phyloP scores from a whole-genome alignment of 2,797 vertebrate species.

The Enteromius argenteus region DNA sequence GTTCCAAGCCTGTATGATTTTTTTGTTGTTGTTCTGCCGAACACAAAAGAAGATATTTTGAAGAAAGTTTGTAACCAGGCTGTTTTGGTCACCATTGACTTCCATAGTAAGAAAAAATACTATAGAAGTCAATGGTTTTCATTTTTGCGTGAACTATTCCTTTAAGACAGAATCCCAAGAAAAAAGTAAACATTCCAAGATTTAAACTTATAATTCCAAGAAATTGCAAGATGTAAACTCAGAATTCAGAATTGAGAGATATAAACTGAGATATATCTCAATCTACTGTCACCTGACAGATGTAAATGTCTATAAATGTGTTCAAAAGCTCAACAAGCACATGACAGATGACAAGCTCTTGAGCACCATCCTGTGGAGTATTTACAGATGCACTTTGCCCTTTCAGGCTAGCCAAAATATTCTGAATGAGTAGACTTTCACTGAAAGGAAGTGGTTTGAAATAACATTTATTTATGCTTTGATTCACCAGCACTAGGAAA shows the following conservation, averaged over 20 bases:
- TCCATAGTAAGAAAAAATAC: too few relatives aligned
- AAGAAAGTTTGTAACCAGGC: too few relatives aligned
- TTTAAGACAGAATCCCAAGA: background rate
- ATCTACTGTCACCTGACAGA: background rate
- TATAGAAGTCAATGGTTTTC: too few relatives aligned
- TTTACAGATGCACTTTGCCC: slow-evolving; percentile 13
- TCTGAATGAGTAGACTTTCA: background rate
- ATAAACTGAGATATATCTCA: background rate
- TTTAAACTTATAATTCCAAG: background rate
- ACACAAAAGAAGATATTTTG: too few relatives aligned
- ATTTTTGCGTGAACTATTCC: too few relatives aligned
- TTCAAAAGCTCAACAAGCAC: background rate
- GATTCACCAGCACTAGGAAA: slow-evolving; percentile 1
- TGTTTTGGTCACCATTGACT: too few relatives aligned
- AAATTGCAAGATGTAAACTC: background rate
- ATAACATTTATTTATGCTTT: slow-evolving; percentile 32
- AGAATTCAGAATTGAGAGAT: background rate
- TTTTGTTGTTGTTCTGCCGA: too few relatives aligned
- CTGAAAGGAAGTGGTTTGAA: slow-evolving; percentile 26
- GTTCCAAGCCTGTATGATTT: too few relatives aligned
- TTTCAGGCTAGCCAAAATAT: slow-evolving; percentile 1
- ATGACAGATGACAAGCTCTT: slow-evolving; percentile 14
- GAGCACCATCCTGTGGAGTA: slow-evolving; percentile 1
- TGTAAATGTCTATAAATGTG: background rate
- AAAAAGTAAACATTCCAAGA: background rate